Evolutionary conservation across 2,888 invertebrate genomes (phyloP), one percentile per base, ranked within the genome.

Genomic region (Ochropacha duplaris): DNA sequence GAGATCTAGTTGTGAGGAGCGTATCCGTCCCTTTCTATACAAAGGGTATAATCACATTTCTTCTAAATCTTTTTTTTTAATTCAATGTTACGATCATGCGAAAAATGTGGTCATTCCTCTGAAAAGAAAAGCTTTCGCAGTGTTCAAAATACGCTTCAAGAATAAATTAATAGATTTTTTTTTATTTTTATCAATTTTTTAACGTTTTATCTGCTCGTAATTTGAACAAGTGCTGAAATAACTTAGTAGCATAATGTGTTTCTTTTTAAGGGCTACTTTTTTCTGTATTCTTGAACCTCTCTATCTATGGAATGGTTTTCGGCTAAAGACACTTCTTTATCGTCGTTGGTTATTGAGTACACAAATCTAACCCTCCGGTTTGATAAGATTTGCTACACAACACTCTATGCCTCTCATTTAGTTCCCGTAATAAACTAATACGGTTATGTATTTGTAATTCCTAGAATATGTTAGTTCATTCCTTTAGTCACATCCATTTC

Each of bases 241-340:
- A 51, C 28, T 51, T 51, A 31, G 50, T 28, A 28, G 16, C 19
- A 51, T 16, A n/a, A 11, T 34, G 4, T 31, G 31, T 19, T 22
- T 51, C 19, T 22, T 31, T 19, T 3, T 52, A 52, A 52, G 31
- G 24, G 52, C 52, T 34, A 52, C 31, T 22, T 22, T 31, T 52
- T 19, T 52, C 44, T 52, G 34, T 28, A 52, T 16, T 31, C 31
- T 28, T 16, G 11, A 50, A 26, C 28, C 62, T 62, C 39, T 57
- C 22, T 59, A n/a, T 59, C 57, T 60, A 55, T 62, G 58, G 59
- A 59, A 62, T 62, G 58, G 54, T 59, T 58, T 44, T 57, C 50
- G 55, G 52, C 44, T 61, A 54, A 54, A 50, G 36, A 59, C 62
- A 58, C 58, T 44, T 44, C 31, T 52, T 19, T 52, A 31, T 26